Percentiles rank a stretch among this genome's conserved stretches.
These are phyloP conservation scores for Synanthedon tipuliformis DNA, from an alignment of 2,888 invertebrate genomes.

Conservation along the genomic window DNA sequence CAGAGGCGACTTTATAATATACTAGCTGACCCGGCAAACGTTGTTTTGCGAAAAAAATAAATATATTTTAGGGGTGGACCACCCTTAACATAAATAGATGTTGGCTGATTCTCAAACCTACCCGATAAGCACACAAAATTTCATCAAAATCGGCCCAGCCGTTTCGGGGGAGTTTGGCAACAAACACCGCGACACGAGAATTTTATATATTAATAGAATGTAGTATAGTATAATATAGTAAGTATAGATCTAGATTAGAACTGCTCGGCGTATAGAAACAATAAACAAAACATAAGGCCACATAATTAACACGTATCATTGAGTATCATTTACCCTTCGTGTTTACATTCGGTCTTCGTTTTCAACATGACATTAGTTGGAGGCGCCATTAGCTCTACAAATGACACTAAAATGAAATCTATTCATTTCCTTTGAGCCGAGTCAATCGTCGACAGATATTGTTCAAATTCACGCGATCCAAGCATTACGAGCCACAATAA, in stretches of 20 bases:
- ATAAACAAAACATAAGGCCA: conserved; percentile 3
- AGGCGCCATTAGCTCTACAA: conserved; percentile 65
- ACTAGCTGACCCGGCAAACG: no score
- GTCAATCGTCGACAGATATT: conserved; percentile 63
- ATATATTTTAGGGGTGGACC: no score
- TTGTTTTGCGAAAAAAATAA: no score
- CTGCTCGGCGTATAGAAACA: background rate
- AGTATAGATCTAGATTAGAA: background rate
- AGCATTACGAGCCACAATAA: conserved; percentile 34
- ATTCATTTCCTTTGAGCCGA: conserved; percentile 65
- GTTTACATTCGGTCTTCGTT: conserved; percentile 25
- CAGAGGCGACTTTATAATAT: no score
- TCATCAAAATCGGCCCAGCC: no score
- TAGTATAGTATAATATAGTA: no score
- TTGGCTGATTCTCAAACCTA: no score
- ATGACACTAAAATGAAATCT: conserved; percentile 70
- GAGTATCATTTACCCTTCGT: conserved; percentile 22
- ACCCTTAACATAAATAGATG: no score
- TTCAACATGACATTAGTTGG: conserved; percentile 44
- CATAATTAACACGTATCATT: conserved; percentile 38
- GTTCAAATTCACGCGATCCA: conserved; percentile 63
- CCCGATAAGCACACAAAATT: no score
- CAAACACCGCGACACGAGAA: no score
- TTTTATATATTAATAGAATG: no score
- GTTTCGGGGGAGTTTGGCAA: no score